Evolutionary conservation across 2,797 vertebrate species (phyloP).

Genomic region (Dendrocincla fuliginosa): DNA sequence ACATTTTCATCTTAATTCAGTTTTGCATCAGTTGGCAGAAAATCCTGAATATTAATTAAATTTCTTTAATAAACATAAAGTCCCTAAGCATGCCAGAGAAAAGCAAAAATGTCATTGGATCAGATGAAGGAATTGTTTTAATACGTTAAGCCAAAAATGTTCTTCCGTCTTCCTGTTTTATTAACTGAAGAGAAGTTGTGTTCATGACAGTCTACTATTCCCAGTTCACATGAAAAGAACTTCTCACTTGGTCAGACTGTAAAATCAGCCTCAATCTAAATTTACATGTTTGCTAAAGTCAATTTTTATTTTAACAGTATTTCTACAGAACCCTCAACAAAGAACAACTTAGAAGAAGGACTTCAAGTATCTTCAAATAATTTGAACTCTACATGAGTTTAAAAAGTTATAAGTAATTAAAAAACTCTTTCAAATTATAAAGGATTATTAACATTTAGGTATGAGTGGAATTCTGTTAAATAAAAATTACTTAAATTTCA

Average conservation of each 20-base stretch:
- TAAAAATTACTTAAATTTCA: not conserved
- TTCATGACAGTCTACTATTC: not conserved
- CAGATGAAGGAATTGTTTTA: not conserved
- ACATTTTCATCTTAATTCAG: not conserved
- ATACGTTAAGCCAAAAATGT: not conserved
- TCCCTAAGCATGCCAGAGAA: not conserved
- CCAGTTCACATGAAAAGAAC: not conserved
- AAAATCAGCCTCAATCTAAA: not conserved
- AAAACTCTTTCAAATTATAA: not conserved
- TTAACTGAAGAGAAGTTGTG: not conserved
- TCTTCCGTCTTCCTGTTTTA: not conserved
- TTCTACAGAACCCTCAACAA: not conserved
- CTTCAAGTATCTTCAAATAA: constrained; percentile 9
- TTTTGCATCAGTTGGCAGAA: not conserved
- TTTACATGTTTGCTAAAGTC: not conserved
- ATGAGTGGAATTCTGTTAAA: not conserved
- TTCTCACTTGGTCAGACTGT: not conserved
- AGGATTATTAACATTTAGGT: not conserved
- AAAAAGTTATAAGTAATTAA: not conserved
- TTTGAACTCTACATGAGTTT: not conserved
- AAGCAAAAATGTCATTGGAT: not conserved
- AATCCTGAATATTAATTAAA: not conserved
- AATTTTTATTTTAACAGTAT: not conserved
- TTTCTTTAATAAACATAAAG: not conserved
- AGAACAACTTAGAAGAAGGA: not conserved